These are phyloP conservation scores for Anadara kagoshimensis DNA, from an alignment of 1,140 invertebrate genomes.

Conservation along the genomic window DNA sequence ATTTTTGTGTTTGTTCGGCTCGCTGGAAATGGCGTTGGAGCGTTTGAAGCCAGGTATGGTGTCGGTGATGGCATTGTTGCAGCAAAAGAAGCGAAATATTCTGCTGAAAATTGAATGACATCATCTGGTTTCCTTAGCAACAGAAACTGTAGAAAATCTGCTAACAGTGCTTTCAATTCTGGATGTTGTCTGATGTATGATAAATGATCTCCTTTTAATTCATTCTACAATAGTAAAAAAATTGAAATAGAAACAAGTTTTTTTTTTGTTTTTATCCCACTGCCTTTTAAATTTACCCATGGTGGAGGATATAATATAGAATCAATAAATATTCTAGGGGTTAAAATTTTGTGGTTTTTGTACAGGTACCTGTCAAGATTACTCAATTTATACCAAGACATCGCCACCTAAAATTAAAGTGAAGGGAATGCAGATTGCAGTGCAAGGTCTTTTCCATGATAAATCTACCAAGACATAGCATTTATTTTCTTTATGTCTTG, in stretches of 20 bases:
- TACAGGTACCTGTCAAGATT: no score
- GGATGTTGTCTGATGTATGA: constrained; percentile 72
- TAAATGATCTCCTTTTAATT: constrained; percentile 69
- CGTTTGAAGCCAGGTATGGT: constrained; percentile 64
- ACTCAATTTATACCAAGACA: no score
- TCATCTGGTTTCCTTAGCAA: constrained; percentile 72
- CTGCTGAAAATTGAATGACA: constrained; percentile 70
- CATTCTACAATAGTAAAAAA: constrained; percentile 60
- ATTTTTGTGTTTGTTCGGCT: constrained; percentile 69
- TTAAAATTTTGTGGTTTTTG: no score
- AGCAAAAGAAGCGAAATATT: constrained; percentile 73
- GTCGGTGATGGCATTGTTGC: constrained; percentile 59
- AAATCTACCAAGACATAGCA: no score
- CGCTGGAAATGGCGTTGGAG: constrained; percentile 64
- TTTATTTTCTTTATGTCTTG: no score
- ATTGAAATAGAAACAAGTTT: neutral
- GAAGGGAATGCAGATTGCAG: no score
- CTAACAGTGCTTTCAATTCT: constrained; percentile 69
- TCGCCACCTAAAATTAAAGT: no score
- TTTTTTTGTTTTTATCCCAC: no score
- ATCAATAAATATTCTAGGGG: no score
- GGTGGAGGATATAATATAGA: no score
- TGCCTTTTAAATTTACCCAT: no score
- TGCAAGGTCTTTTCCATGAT: no score
- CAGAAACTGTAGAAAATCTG: constrained; percentile 73